phyloP scores from a whole-genome alignment of 92 coral and sea anemone genomes.

The Porites cylindrica region DNA sequence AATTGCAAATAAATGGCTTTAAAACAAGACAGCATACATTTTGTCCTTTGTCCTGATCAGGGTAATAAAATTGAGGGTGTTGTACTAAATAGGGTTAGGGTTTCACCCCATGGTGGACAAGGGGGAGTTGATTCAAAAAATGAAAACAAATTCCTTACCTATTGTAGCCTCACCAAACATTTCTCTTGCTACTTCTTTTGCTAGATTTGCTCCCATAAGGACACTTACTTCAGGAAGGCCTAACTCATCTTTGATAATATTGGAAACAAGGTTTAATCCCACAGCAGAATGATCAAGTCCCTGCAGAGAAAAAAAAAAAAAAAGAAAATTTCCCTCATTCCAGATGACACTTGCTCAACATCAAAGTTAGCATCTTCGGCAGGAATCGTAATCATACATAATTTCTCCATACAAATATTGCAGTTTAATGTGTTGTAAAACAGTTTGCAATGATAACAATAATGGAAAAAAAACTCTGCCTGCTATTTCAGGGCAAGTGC shows the following conservation, averaged over 20 bases:
- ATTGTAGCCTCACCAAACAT: slow-evolving; percentile 98
- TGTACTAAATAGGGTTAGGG: no score
- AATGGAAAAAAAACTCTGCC: background rate
- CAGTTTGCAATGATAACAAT: background rate
- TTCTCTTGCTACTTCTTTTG: slow-evolving; percentile 95
- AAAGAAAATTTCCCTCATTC: no score
- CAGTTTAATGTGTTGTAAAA: no score
- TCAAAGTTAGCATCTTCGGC: no score
- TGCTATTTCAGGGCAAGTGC: slow-evolving; percentile 42
- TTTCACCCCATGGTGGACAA: background rate
- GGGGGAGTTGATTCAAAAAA: background rate
- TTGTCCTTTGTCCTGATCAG: no score
- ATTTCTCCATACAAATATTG: no score
- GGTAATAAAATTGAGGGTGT: no score
- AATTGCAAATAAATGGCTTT: no score
- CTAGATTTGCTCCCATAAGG: slow-evolving; percentile 98
- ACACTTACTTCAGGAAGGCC: slow-evolving; percentile 89
- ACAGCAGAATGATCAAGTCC: slow-evolving; percentile 89
- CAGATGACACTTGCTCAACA: no score
- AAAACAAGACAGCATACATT: no score
- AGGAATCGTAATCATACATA: no score
- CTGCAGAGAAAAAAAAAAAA: slow-evolving; percentile 22
- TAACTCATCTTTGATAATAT: slow-evolving; percentile 88
- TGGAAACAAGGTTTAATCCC: slow-evolving; percentile 87
- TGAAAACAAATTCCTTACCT: slow-evolving; percentile 50